Evolutionary conservation across 23 tunicate genomes (phyloP).

Genomic region (Pegea sp.): DNA sequence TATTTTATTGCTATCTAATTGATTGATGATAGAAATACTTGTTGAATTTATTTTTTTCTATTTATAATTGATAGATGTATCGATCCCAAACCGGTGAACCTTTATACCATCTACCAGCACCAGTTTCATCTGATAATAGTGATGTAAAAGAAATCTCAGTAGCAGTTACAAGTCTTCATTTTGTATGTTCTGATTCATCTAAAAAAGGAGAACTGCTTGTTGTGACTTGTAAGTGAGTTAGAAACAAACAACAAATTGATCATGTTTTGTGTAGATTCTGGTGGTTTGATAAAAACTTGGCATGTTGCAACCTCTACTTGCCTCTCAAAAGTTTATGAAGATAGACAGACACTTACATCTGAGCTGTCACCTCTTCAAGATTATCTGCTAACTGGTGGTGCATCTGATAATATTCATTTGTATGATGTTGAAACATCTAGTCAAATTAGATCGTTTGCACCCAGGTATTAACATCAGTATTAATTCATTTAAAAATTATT

Average conservation of each 20-base stretch:
- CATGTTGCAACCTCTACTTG: constrained; percentile 28
- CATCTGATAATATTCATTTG: constrained; percentile 25
- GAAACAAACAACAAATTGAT: background rate
- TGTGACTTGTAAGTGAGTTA: constrained; percentile 27
- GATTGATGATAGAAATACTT: too few species aligned
- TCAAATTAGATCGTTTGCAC: too few species aligned
- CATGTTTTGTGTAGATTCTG: constrained; percentile 18
- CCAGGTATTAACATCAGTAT: too few species aligned
- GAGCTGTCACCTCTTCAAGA: constrained; percentile 15
- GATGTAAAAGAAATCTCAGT: too few species aligned
- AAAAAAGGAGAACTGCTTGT: constrained; percentile 33
- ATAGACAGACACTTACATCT: constrained; percentile 29
- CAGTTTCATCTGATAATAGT: too few species aligned
- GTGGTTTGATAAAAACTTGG: constrained; percentile 69
- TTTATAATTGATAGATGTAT: too few species aligned
- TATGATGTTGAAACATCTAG: constrained; percentile 58
- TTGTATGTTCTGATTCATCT: constrained; percentile 28
- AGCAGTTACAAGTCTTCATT: constrained; percentile 46
- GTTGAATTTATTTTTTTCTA: too few species aligned
- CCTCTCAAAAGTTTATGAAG: constrained; percentile 50
- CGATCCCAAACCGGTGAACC: too few species aligned
- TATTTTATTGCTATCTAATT: too few species aligned
- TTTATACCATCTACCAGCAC: too few species aligned
- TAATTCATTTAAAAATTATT: too few species aligned
- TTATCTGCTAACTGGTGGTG: constrained; percentile 35